Conservation (phyloP, 2,888 invertebrate genomes). For the Torymus texanus region DNA sequence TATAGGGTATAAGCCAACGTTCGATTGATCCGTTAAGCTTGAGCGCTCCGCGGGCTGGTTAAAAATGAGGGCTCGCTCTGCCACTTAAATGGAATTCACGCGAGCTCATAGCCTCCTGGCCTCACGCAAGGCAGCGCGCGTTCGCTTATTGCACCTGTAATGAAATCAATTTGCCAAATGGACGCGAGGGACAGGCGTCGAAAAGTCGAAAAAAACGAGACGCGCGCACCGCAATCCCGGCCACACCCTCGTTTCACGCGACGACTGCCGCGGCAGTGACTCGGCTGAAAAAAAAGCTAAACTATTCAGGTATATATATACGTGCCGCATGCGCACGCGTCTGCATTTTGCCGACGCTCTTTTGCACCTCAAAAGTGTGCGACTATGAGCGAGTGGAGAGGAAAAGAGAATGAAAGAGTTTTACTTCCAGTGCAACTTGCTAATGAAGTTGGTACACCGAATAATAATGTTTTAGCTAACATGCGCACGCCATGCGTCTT, state of each 20-base stretch:
- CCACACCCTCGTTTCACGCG: slow-evolving; percentile 66
- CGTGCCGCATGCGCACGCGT: background rate
- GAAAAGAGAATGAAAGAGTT: slow-evolving; percentile 42
- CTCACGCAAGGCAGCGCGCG: slow-evolving; percentile 34
- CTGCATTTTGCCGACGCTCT: background rate
- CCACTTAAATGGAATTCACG: slow-evolving; percentile 40
- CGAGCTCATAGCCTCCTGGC: slow-evolving; percentile 9
- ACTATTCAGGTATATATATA: background rate
- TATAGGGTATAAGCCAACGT: background rate
- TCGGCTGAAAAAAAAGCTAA: slow-evolving; percentile 55
- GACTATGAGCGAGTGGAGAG: slow-evolving; percentile 13
- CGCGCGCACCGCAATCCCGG: slow-evolving; percentile 51
- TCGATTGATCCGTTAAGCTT: slow-evolving; percentile 41
- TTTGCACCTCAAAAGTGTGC: background rate
- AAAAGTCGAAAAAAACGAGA: slow-evolving; percentile 43
- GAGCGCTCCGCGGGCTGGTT: background rate
- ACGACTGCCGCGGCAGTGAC: slow-evolving; percentile 59
- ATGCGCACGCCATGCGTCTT: too few relatives aligned
- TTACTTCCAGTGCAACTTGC: slow-evolving; percentile 9
- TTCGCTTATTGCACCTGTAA: slow-evolving; percentile 55
- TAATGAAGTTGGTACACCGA: slow-evolving; percentile 22
- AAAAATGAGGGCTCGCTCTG: slow-evolving; percentile 2
- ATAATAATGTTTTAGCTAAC: slow-evolving; percentile 7
- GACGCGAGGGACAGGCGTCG: slow-evolving; percentile 54
- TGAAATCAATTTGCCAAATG: slow-evolving; percentile 68